Evolutionary conservation across 2,797 vertebrate genomes (phyloP).

Genomic region (Esox masquinongy): DNA sequence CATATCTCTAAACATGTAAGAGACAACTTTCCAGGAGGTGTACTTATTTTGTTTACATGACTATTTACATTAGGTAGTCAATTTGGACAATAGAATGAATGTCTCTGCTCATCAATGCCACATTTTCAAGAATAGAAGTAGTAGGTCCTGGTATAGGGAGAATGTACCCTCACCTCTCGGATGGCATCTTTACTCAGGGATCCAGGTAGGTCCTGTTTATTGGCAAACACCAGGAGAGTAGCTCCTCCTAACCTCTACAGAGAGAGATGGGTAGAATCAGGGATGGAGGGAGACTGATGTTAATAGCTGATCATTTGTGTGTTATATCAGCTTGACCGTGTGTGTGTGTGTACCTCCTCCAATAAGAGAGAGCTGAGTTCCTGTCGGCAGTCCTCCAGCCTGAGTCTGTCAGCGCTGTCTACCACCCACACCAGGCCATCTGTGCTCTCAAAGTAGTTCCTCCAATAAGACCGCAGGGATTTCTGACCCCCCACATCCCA

Average conservation of each 20-base stretch:
- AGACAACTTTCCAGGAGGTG: no score
- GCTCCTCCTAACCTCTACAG: constrained; percentile 86
- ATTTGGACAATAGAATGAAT: no score
- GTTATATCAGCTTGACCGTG: neutral
- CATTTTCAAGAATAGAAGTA: no score
- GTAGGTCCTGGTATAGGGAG: neutral
- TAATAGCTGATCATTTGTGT: neutral
- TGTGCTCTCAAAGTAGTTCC: constrained; percentile 95
- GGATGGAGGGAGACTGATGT: neutral
- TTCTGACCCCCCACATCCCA: constrained; percentile 95
- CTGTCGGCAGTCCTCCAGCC: constrained; percentile 85
- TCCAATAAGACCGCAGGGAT: constrained; percentile 91
- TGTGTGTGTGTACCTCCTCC: constrained; percentile 78
- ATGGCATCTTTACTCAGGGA: constrained; percentile 76
- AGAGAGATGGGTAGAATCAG: neutral
- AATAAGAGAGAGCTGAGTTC: constrained; percentile 81
- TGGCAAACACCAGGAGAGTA: constrained; percentile 89
- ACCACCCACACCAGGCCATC: constrained; percentile 95
- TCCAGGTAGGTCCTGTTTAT: constrained; percentile 83
- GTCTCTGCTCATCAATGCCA: no score
- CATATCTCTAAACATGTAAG: no score
- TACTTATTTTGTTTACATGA: no score
- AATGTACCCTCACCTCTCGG: constrained; percentile 65
- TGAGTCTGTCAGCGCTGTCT: constrained; percentile 87
- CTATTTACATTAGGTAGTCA: no score